phyloP scores from a whole-genome alignment of 2,888 invertebrate species.

The Trissolcus brochymenae region DNA sequence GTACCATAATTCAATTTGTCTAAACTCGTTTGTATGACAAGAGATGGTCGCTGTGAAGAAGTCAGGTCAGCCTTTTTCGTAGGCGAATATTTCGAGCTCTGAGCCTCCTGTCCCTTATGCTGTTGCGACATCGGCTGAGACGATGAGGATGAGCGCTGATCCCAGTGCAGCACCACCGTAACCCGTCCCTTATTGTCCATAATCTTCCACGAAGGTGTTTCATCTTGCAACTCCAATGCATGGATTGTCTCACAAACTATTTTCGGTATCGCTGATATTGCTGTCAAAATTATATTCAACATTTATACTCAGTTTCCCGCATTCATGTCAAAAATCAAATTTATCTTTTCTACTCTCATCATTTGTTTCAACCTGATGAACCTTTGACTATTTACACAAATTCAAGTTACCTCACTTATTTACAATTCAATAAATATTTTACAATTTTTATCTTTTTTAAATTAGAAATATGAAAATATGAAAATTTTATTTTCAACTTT shows the following conservation, averaged over 20 bases:
- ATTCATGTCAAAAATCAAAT: constrained; percentile 34
- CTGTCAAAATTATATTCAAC: constrained; percentile 78
- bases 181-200: constrained; percentile 98
- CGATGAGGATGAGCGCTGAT: constrained; percentile 85
- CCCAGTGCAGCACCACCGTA: constrained; percentile 97
- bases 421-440: not conserved
- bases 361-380: constrained; percentile 2
- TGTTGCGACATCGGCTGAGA: constrained; percentile 77
- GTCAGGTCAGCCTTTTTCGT: constrained; percentile 78
- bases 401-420: no score
- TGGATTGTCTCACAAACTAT: constrained; percentile 98
- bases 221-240: constrained; percentile 96
- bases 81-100: constrained; percentile 78
- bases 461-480: no score
- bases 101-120: constrained; percentile 77
- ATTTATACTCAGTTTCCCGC: constrained; percentile 42
- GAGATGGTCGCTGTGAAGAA: constrained; percentile 81
- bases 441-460: not conserved
- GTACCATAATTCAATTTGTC: constrained; percentile 79
- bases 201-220: constrained; percentile 98
- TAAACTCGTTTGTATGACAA: constrained; percentile 86
- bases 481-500: no score
- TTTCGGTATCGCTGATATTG: constrained; percentile 95
- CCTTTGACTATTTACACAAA: not conserved
- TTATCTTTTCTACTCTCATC: constrained; percentile 24